A percentile compares a stretch with the other conserved stretches of the same genome.
Evolutionary conservation across 2,797 vertebrate species (phyloP).

Genomic region (Austrolebias charrua): DNA sequence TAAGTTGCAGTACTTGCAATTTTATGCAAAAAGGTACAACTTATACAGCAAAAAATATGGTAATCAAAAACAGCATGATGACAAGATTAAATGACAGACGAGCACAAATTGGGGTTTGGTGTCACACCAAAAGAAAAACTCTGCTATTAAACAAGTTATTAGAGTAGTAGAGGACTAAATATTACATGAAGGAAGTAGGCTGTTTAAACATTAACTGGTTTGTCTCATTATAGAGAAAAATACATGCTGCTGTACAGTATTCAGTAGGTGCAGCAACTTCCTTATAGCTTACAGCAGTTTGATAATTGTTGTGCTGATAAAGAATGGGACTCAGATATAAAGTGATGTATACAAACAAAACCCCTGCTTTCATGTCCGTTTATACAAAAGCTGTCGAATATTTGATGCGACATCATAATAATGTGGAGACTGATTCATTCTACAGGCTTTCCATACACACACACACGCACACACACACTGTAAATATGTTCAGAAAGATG

Average conservation of each 20-base stretch:
- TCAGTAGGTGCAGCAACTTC: not conserved
- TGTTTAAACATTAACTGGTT: not conserved
- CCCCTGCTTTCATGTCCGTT: not conserved
- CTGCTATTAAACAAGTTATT: not conserved
- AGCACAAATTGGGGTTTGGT: not conserved
- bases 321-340: too few relatives aligned
- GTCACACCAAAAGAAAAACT: not conserved
- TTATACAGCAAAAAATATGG: too few relatives aligned
- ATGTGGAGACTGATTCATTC: not conserved
- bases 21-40: too few relatives aligned
- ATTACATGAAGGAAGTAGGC: not conserved
- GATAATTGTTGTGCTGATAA: not conserved
- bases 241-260: not conserved
- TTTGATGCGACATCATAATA: not conserved
- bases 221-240: not conserved
- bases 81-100: not conserved
- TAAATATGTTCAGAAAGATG: not conserved
- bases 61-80: constrained; percentile 29
- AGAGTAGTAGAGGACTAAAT: constrained; percentile 6
- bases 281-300: not conserved
- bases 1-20: too few relatives aligned
- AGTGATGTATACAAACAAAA: not conserved
- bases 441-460: not conserved
- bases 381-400: not conserved
- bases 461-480: not conserved